Evolutionary conservation across 2,888 invertebrate genomes (phyloP).

Genomic region (Rhabditophanes sp.): DNA sequence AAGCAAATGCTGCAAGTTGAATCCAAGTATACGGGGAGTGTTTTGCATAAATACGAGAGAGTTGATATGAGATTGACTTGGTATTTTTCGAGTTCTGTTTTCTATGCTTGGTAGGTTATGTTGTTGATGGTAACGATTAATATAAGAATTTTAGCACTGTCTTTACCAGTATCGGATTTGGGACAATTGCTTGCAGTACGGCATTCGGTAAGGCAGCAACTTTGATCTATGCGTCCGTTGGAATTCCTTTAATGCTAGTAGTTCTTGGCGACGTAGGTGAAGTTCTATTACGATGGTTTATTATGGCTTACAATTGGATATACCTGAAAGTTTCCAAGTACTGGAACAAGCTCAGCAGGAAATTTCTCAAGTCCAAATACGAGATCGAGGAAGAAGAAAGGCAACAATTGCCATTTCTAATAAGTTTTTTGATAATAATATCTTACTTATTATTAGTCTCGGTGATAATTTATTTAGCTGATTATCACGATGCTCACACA

Average conservation of each 20-base stretch:
- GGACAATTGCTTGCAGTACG: constrained; percentile 18
- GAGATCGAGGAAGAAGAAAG: constrained; percentile 3
- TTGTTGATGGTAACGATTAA: neutral
- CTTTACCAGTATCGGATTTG: constrained; percentile 21
- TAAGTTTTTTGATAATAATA: constrained; percentile 6
- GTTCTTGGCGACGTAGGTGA: constrained; percentile 16
- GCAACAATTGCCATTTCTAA: constrained; percentile 1
- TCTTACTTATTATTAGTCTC: constrained; percentile 14
- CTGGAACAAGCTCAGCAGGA: constrained; percentile 1
- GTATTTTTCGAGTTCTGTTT: constrained; percentile 17
- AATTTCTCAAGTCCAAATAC: constrained; percentile 5
- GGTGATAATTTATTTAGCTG: constrained; percentile 12
- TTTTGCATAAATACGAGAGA: constrained; percentile 18
- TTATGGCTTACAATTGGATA: constrained; percentile 11
- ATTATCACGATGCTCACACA: constrained; percentile 8
- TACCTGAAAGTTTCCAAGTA: neutral
- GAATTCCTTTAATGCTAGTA: constrained; percentile 18
- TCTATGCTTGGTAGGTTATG: constrained; percentile 9
- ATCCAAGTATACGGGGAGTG: constrained; percentile 15
- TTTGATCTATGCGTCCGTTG: constrained; percentile 13
- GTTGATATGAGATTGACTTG: constrained; percentile 10
- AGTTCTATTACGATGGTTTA: constrained; percentile 14
- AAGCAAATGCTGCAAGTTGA: constrained; percentile 16
- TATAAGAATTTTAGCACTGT: constrained; percentile 10
- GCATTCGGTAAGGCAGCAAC: constrained; percentile 12